These are phyloP conservation scores for Triops cancriformis DNA, from an alignment of 1,140 invertebrate species.

Conservation along the genomic window DNA sequence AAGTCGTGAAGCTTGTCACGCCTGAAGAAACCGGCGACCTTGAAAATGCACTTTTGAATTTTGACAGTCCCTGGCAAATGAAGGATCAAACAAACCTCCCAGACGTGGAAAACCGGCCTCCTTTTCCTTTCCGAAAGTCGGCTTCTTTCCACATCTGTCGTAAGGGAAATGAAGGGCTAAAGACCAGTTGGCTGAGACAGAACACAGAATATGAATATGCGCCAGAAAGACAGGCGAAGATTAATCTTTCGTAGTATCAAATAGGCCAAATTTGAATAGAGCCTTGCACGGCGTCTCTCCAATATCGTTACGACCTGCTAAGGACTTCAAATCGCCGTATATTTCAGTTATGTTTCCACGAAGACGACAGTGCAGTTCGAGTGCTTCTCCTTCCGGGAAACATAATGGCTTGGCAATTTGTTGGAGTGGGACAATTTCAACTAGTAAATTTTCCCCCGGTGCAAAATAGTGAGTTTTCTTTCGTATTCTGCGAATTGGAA, in stretches of 20 bases:
- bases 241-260: not conserved
- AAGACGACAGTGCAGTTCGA: not conserved
- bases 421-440: not conserved
- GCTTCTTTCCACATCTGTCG: not conserved
- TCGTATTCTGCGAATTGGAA: not conserved
- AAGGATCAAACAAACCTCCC: not conserved
- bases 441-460: not conserved
- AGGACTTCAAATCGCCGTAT: not conserved
- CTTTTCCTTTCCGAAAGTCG: not conserved
- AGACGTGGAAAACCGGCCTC: not conserved
- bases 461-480: not conserved
- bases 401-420: not conserved
- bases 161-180: not conserved
- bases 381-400: not conserved
- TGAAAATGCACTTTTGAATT: not conserved
- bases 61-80: not conserved
- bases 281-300: not conserved
- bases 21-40: not conserved
- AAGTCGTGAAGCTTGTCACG: conserved; percentile 3
- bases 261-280: not conserved
- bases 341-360: not conserved
- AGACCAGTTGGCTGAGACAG: no score
- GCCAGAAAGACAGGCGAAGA: not conserved
- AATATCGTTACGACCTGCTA: not conserved
- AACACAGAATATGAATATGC: not conserved